A percentile compares a stretch with the other conserved stretches of the same genome.
phyloP scores from a whole-genome alignment of 2,113 vertebrate species.

The Camelus dromedarius region DNA sequence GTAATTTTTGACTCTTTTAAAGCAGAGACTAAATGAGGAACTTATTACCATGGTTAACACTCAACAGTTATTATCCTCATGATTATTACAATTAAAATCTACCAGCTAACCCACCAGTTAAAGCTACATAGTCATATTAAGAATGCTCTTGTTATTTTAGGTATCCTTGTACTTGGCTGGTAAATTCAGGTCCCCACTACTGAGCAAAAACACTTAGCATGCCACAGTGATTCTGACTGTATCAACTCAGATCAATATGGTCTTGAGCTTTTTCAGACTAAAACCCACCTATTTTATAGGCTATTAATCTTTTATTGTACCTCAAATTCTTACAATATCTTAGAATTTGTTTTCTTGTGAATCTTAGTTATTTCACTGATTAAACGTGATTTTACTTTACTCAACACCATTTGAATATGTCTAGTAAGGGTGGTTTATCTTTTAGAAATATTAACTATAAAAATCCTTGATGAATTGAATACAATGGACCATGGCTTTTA shows the following conservation, averaged over 20 bases:
- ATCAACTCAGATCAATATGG: neutral
- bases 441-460: conserved; percentile 15
- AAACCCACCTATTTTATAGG: neutral
- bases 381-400: neutral
- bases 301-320: neutral
- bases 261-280: neutral
- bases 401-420: neutral
- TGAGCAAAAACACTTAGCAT: neutral
- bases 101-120: neutral
- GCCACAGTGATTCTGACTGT: neutral
- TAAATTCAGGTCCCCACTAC: neutral
- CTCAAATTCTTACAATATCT: neutral
- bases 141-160: neutral
- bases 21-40: neutral
- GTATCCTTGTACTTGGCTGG: neutral
- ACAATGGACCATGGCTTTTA: neutral
- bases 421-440: neutral
- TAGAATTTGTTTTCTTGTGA: neutral
- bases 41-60: neutral
- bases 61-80: neutral
- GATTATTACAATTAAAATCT: neutral
- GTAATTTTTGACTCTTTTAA: neutral
- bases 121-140: neutral
- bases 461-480: neutral
- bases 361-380: neutral